phyloP scores from a whole-genome alignment of 1,140 invertebrate species.

The Plutomurus gul region DNA sequence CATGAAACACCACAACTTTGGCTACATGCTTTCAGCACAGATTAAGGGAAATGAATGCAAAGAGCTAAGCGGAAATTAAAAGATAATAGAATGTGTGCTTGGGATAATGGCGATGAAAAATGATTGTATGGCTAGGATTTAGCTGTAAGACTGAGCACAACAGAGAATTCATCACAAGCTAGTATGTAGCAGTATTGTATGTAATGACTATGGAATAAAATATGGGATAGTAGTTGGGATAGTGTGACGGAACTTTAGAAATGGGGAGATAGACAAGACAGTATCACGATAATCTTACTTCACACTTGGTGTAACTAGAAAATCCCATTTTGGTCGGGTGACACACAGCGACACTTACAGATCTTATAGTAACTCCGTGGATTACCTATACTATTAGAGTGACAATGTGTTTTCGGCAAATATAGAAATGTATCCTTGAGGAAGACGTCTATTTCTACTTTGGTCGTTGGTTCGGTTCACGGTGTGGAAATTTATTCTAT shows the following conservation, averaged over 20 bases:
- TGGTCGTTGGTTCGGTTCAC: no score
- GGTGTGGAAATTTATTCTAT: no score
- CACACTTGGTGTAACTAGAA: conserved; percentile 19
- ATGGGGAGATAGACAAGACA: no score
- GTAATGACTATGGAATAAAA: no score
- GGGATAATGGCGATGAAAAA: neutral
- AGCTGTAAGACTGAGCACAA: neutral
- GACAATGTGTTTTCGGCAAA: no score
- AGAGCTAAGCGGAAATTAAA: neutral
- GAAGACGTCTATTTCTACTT: no score
- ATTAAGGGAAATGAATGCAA: neutral
- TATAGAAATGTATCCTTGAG: no score
- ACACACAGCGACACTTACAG: no score
- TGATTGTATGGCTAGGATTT: neutral
- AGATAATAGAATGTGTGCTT: conserved; percentile 11
- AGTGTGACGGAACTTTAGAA: no score
- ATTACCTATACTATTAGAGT: neutral
- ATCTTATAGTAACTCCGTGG: no score
- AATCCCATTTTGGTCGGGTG: conserved; percentile 2
- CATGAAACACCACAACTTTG: neutral
- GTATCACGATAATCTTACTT: conserved; percentile 19
- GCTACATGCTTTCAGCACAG: neutral
- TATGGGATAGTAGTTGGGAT: no score
- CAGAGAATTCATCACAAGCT: neutral
- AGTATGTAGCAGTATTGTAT: neutral